phyloP scores from a whole-genome alignment of 1,140 invertebrate species.

The Drosophila nasuta region DNA sequence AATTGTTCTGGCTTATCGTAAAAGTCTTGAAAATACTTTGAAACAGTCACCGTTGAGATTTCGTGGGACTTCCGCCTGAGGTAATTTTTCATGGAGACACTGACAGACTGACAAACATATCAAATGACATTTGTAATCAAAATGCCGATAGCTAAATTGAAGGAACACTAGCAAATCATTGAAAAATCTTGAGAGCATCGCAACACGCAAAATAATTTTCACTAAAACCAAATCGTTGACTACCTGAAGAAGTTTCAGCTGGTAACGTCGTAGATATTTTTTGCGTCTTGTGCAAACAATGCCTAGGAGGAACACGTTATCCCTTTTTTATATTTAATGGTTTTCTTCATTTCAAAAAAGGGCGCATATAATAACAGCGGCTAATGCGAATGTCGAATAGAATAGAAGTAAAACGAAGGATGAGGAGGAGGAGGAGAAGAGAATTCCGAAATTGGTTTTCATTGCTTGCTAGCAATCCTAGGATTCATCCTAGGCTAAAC shows the following conservation, averaged over 20 bases:
- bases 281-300: conserved; percentile 75
- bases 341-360: conserved; percentile 58
- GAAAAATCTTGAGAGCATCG: conserved; percentile 24
- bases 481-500: conserved; percentile 21
- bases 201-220: conserved; percentile 41
- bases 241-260: conserved; percentile 61
- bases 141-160: conserved; percentile 21
- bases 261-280: conserved; percentile 54
- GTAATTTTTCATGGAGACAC: conserved; percentile 7
- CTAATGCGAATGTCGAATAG: conserved; percentile 33
- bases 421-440: not conserved
- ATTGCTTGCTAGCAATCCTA: conserved; percentile 1
- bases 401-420: conserved; percentile 10
- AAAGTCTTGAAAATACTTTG: not conserved
- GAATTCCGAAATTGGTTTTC: conserved; percentile 12
- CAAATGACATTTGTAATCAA: conserved; percentile 38
- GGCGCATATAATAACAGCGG: conserved; percentile 54
- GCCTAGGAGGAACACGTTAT: conserved; percentile 67
- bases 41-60: conserved; percentile 4
- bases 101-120: conserved; percentile 19
- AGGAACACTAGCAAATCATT: conserved; percentile 8
- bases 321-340: conserved; percentile 66
- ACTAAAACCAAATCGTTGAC: conserved; percentile 47
- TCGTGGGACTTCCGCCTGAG: conserved; percentile 5
- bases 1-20: not conserved